Evolutionary conservation across 2,888 invertebrate genomes (phyloP), one percentile per base, ranked within the genome.

Genomic region (Syrista parreyssii): DNA sequence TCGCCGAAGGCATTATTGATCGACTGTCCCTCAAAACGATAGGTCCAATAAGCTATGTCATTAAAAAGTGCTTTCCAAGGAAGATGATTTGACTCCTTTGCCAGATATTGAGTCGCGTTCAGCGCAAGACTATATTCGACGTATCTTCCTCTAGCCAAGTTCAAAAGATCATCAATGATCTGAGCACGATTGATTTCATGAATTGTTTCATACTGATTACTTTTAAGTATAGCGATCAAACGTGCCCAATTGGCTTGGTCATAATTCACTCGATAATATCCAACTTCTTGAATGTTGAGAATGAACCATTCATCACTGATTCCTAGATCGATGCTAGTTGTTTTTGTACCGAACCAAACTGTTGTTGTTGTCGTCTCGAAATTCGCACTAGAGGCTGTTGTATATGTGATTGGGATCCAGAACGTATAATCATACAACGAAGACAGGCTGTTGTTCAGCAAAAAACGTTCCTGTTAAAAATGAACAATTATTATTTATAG

Each of bases 351-450:
- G 0, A 95, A 82, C 94, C 94, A 95, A 11, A 86, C 86, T 74
- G 91, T 91, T 0, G 94, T 93, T 1, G 88, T 89, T 31, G 94
- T 94, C 78, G 93, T 90, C 0, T 82, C 73, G 86, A 94, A 94
- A 85, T 93, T 85, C 2, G 85, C 71, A 79, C 92, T 86, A 1
- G 88, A 89, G n/a, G 93, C 92, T 0, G 94, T 94, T 0, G 95
- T 94, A 88, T 94, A 96, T 0, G 96, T 96, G 0, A 97, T 92
- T 0, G 97, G 97, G 72, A 97, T 94, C 97, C 97, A 96, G 12
- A 90, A 90, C 89, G 89, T 82, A 89, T 78, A 32, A 4, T 77
- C 33, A 1, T 12, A 33, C 2, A 75, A 34, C 3, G 34, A 30
- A 4, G 71, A n/a, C 4, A 81, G 76, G 1, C 69, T 1, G 4